Evolutionary conservation across 2,888 invertebrate genomes (phyloP), one percentile per base, ranked within the genome.

Genomic region (Oscheius sp.): DNA sequence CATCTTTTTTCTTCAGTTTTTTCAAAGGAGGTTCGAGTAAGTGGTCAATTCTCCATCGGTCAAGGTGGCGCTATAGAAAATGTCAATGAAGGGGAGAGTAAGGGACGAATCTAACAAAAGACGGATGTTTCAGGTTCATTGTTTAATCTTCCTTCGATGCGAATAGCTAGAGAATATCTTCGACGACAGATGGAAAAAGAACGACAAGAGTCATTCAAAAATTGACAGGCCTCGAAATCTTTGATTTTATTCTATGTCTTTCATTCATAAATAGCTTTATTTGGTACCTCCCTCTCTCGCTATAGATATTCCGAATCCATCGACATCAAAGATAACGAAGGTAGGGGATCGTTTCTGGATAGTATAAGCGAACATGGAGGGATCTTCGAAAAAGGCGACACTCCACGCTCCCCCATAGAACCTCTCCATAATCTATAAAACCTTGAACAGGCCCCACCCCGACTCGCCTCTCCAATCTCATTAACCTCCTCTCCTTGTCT

Each of bases 361-460:
- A 6, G 65, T 65, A 32, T 44, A 65, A 22, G 65, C 54, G 30
- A 54, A 65, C 33, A 51, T 49, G 26, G 14, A 54, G 12, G 65
- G 65, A 24, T 65, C 65, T n/a, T 65, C 65, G 14, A 65, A 51
- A 24, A 51, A 65, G 24, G 45, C 54, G 8, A 65, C 54, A 4
- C 54, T 54, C 65, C 65, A 65, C 17, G 24, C 33, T 0, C 65
- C 65, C 2, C 65, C 65, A 28, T 47, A 65, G 44, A 36, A 41
- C 17, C 24, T 17, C 36, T 65, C 65, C 33, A 65, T 38, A 12
- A 45, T 38, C 65, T 65, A 38, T 14, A 63, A 63, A 22, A 28
- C 20, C 2, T 47, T 22, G 20, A 20, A 33, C 24, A 33, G 2
- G 1, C 14, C 5, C 57, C 17, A 5, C 14, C 20, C 24, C 24